phyloP scores from a whole-genome alignment of 2,113 vertebrate genomes.

The Ardeotis arabs region DNA sequence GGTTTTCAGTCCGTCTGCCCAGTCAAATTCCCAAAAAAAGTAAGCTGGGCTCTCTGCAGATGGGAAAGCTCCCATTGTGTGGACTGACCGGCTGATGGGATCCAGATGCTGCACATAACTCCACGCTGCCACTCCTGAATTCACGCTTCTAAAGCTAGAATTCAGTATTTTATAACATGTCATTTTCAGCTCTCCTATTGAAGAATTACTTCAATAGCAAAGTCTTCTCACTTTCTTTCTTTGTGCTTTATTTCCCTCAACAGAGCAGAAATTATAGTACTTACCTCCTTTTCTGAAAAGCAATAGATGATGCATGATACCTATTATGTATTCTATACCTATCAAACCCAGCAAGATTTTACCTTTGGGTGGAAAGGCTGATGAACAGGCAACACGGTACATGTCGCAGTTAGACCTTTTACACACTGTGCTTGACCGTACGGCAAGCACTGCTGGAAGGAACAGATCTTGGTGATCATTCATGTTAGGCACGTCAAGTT shows the following conservation, averaged over 20 bases:
- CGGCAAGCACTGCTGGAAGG: not conserved
- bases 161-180: not conserved
- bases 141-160: not conserved
- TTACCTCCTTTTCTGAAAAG: constrained; percentile 10
- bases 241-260: constrained; percentile 39
- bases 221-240: not conserved
- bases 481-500: not conserved
- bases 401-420: not conserved
- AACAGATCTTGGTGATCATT: not conserved
- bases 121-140: not conserved
- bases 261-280: constrained; percentile 37
- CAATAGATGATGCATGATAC: constrained; percentile 24
- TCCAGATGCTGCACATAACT: not conserved
- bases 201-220: constrained; percentile 17
- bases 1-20: not conserved
- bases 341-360: not conserved
- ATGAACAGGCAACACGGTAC: not conserved
- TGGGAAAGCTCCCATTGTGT: not conserved
- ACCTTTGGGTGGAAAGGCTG: not conserved
- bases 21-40: not conserved
- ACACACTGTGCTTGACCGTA: not conserved
- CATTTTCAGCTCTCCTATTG: constrained; percentile 23
- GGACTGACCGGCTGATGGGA: not conserved
- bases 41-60: not conserved
- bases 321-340: constrained; percentile 4